Base-by-base conservation (phyloP, 2,113 vertebrate species). In the Nycticebus coucang region DNA sequence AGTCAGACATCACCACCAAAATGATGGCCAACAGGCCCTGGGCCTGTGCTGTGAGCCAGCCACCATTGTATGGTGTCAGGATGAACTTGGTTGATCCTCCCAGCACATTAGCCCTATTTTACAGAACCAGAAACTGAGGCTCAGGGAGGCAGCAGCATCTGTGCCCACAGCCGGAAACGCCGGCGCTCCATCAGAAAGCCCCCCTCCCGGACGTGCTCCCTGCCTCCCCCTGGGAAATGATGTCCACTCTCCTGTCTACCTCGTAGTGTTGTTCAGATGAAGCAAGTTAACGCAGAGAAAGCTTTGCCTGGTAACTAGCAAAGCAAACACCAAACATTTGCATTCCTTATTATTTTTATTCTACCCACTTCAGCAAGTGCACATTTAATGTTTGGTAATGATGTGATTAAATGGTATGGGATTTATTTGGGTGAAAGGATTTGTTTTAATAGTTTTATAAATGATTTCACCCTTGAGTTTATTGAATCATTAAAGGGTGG, bases 391-490 rank as follows among this genome's bases (percentile, higher is more conserved):
- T 75, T 77, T 8, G 45, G 60, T 26, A 22, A 41, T 68, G 77
- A 37, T 77, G 87, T 87, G 87, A 93, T 35, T 81, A 80, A 22
- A 12, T 2, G 91, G 91, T n/a, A 72, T 71, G 33, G 72, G 68
- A 85, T 92, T 87, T 81, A 80, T 66, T 35, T 30, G 84, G 71
- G 69, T 88, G 71, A 55, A 90, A 95, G 87, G 69, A 84, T 79
- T 75, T 71, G 19, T 72, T 87, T 50, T 74, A 75, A 81, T 72
- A 72, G 59, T 82, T 94, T 94, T 74, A 69, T 45, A 91, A 74
- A 72, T 50, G 78, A 22, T 93, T 93, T 94, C 68, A 26, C 71
- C 78, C 78, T 2, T 12, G 60, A 72, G 81, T 78, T 90, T 92
- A 95, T 69, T 88, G 96, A 35, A 37, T 91, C 82, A 86, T 87